Percentiles rank a stretch among this genome's conserved stretches.
Conservation (phyloP, 2,113 vertebrate genomes). For the Leptobrachium leishanense region DNA sequence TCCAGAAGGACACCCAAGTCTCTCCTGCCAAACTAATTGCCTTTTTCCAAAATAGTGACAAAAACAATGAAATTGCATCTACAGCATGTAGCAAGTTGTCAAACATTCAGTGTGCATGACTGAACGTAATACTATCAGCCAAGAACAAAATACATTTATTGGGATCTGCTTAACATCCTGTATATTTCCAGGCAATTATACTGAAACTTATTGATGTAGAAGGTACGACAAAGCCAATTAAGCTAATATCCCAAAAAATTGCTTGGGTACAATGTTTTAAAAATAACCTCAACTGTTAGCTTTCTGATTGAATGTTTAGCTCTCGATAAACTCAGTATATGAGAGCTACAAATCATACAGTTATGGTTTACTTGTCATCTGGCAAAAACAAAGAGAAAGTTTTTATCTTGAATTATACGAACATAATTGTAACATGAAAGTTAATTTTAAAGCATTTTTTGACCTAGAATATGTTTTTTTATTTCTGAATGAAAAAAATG, state of each 20-base stretch:
- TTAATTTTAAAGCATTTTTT: too few species aligned
- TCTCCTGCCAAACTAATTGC: slow-evolving; percentile 54
- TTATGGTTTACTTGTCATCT: too few species aligned
- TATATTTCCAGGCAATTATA: slow-evolving; percentile 41
- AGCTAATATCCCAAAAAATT: slow-evolving; percentile 27
- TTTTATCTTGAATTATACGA: too few species aligned
- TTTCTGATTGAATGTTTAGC: slow-evolving; percentile 5
- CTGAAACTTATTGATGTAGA: slow-evolving; percentile 29
- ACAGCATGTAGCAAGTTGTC: slow-evolving; percentile 52
- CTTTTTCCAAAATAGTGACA: slow-evolving; percentile 52
- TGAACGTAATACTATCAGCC: slow-evolving; percentile 33
- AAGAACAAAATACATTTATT: slow-evolving; percentile 38
- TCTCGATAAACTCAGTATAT: slow-evolving; percentile 2
- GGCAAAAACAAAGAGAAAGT: too few species aligned
- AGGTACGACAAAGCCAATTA: slow-evolving; percentile 27
- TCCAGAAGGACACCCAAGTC: slow-evolving; percentile 53
- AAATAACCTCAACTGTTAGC: slow-evolving; percentile 6
- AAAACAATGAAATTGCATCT: slow-evolving; percentile 43
- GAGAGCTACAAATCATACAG: too few species aligned
- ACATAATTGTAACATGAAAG: too few species aligned
- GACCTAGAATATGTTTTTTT: too few species aligned
- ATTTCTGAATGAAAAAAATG: too few species aligned
- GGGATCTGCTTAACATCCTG: slow-evolving; percentile 34
- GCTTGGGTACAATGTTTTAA: slow-evolving; percentile 6
- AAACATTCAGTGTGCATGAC: slow-evolving; percentile 35